These are phyloP conservation scores for Sthenelais limicola DNA, from an alignment of 2,888 invertebrate genomes.

Conservation along the genomic window DNA sequence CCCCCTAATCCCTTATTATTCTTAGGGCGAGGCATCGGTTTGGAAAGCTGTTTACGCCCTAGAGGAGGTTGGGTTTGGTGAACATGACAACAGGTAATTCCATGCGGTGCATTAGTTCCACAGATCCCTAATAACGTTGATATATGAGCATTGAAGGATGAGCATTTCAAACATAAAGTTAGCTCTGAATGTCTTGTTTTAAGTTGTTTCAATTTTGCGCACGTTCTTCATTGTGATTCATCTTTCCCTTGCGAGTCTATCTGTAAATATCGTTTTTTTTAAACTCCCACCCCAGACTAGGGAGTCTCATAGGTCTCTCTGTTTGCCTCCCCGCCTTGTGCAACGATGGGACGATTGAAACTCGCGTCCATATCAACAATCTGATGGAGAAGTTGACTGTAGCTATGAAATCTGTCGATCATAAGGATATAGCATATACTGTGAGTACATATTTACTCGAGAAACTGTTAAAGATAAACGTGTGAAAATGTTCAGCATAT, in stretches of 20 bases:
- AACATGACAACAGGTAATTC: conserved; percentile 54
- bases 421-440: conserved; percentile 20
- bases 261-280: too few relatives aligned
- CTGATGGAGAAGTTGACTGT: conserved; percentile 55
- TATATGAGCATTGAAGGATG: neutral
- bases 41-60: conserved; percentile 58
- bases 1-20: too few relatives aligned
- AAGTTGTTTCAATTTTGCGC: too few relatives aligned
- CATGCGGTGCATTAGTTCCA: too few relatives aligned
- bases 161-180: neutral
- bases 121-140: neutral
- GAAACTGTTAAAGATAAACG: too few relatives aligned
- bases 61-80: conserved; percentile 56
- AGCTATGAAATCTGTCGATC: conserved; percentile 46
- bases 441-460: too few relatives aligned
- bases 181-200: neutral
- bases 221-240: too few relatives aligned
- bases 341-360: conserved; percentile 62
- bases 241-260: too few relatives aligned
- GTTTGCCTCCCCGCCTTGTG: conserved; percentile 59
- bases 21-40: conserved; percentile 55
- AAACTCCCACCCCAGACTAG: conserved; percentile 54
- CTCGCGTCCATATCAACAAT: conserved; percentile 58
- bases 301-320: conserved; percentile 61
- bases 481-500: too few relatives aligned